Base-by-base conservation (phyloP, 2,797 vertebrate genomes). In the Graptemys geographica region DNA sequence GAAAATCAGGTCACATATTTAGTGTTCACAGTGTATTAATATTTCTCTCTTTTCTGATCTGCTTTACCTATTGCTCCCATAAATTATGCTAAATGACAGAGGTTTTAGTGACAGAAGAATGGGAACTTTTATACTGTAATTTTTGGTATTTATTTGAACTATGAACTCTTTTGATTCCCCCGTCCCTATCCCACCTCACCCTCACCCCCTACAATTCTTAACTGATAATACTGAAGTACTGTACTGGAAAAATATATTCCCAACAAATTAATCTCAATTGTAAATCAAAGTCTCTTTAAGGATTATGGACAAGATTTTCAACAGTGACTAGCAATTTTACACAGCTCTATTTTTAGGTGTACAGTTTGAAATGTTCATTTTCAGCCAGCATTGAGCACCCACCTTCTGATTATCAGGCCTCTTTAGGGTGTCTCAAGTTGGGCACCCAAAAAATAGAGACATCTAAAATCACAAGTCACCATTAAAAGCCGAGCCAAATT, bases 391-490 rank as follows among this genome's bases (percentile, higher is more conserved):
- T 44, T 33, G 8, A 59, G 78, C 25, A 87, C 5, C 0, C 1
- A 4, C 82, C 74, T 1, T 87, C 80, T 57, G 8, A 2, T 44
- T 84, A 81, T 16, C 56, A 49, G 27, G 44, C 8, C 5, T 19
- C 1, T 69, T 80, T 74, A 86, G 3, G 6, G 56, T 53, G 0
- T 19, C 18, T 90, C 55, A 49, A 79, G 19, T 79, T 81, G 69
- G 23, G 33, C 5, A 85, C 4, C 0, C 47, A 62, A 83, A 86
- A 57, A 7, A 0, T 0, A 27, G 4, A 89, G 72, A 4, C 33
- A 44, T 1, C 49, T 37, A 83, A 89, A 25, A 4, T 79, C 80
- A 78, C 1, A 8, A 81, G 28, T 5, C 7, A 19, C 8, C 84
- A 83, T 74, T 83, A 51, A 23, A 69, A 69, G 18, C 1, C 37